Evolutionary conservation across 2,888 invertebrate genomes (phyloP), one percentile per base, ranked within the genome.

Genomic region (Synergus laeviventris): DNA sequence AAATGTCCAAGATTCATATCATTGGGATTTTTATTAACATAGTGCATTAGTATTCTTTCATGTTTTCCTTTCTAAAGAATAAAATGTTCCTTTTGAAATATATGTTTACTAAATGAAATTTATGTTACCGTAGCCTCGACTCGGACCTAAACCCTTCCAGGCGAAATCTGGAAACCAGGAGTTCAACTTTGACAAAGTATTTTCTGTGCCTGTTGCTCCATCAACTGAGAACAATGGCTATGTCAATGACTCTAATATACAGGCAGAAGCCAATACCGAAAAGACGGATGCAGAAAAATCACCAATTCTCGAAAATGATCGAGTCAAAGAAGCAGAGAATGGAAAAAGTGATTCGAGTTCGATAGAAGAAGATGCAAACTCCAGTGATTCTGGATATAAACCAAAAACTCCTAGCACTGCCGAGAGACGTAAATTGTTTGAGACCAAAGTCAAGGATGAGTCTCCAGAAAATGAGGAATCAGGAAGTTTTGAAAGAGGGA

Each of bases 111-210:
- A 24, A 59, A 59, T 0, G 14, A 59, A 21, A 78, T 76, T 79
- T 77, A 77, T 84, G 79, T 82, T 86, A 84, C 89, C 89, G 70
- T 92, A 97, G 97, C 96, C 96, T 62, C 94, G 96, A 36, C 93
- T 97, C 66, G 97, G 97, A 2, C 97, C 97, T 56, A 97, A 96
- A 89, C 96, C 96, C 38, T 97, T 97, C 90, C 96, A 96, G 11
- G 95, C 96, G 60, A 94, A 95, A 45, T 93, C 95, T 5, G 93
- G 94, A 78, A 94, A 92, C 85, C 95, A 95, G 76, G 95, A 95
- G 84, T 95, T 96, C 86, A 95, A 94, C 0, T 96, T 96, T 86
- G 96, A 96, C 89, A 95, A 96, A 88, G 95, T 96, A 36, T 96
- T 96, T 90, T 95, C 95, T 0, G 96, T 96, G 9, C 96, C 96